Evolutionary conservation across 1,140 invertebrate species (phyloP).

Genomic region (Rhopalosiphum padi): DNA sequence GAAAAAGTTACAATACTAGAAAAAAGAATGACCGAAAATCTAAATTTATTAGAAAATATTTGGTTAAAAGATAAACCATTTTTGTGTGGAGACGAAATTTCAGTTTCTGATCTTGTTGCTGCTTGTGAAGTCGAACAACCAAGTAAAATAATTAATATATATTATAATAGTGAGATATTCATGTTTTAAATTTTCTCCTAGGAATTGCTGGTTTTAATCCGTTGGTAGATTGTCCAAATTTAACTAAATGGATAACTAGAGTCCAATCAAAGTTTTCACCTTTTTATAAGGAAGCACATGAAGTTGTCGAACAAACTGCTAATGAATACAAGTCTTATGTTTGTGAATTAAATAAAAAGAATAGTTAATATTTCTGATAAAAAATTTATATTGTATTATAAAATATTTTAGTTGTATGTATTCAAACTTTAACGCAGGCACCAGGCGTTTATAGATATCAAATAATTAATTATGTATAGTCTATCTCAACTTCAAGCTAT

Average conservation of each 20-base stretch:
- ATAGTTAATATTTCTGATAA: no score
- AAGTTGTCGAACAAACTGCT: neutral
- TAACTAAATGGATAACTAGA: neutral
- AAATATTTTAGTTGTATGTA: no score
- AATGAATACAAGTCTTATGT: neutral
- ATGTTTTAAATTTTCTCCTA: neutral
- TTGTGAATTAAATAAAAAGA: neutral
- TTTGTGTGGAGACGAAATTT: conserved; percentile 72
- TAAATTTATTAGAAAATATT: conserved; percentile 63
- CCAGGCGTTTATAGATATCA: neutral
- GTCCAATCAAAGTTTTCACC: conserved; percentile 22
- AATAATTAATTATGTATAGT: neutral
- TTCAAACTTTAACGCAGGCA: neutral
- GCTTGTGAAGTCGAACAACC: conserved; percentile 86
- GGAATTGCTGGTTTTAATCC: conserved; percentile 41
- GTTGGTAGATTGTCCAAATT: conserved; percentile 12
- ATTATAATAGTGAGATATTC: neutral
- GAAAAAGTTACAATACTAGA: neutral
- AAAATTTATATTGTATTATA: no score
- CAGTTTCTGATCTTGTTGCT: conserved; percentile 80
- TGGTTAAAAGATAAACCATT: conserved; percentile 72
- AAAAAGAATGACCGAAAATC: conserved; percentile 42
- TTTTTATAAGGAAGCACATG: conserved; percentile 36
- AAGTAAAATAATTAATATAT: conserved; percentile 64
- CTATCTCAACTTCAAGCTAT: neutral